Conservation (phyloP, 2,113 vertebrate genomes). For the Australoheros scitulus region DNA sequence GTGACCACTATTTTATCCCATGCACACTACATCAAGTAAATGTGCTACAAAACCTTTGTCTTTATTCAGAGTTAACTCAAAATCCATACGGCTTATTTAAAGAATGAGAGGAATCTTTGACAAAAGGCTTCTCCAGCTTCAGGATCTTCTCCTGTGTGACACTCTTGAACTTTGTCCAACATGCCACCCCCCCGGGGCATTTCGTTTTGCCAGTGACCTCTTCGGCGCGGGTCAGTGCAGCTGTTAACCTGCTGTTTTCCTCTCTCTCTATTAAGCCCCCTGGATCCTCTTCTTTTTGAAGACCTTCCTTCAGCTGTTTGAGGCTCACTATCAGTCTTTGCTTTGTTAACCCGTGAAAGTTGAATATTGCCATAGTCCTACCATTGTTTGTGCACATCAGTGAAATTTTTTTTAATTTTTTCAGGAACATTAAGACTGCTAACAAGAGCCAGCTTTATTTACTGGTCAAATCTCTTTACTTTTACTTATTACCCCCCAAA, state of each 20-base stretch:
- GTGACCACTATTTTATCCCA: too few species aligned
- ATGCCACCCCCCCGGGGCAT: rapidly evolving
- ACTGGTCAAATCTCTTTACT: background rate
- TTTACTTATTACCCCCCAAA: background rate
- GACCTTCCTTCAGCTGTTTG: too few species aligned
- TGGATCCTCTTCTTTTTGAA: too few species aligned
- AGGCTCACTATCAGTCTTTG: background rate
- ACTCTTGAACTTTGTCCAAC: background rate
- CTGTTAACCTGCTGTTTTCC: too few species aligned
- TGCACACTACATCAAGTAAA: too few species aligned
- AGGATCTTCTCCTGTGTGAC: background rate
- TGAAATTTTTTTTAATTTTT: too few species aligned
- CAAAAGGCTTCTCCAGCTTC: background rate
- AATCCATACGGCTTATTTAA: too few species aligned
- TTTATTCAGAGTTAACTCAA: too few species aligned
- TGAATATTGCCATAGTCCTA: background rate
- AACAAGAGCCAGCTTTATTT: too few species aligned
- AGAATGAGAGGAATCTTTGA: background rate
- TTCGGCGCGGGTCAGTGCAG: too few species aligned
- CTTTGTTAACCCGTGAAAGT: background rate
- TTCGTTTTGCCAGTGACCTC: background rate
- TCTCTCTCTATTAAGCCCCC: too few species aligned
- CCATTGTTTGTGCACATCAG: background rate
- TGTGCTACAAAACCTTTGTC: too few species aligned
- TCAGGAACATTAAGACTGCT: background rate